Base-by-base conservation (phyloP, 2,888 invertebrate genomes). In the Trissoscelio sp. region DNA sequence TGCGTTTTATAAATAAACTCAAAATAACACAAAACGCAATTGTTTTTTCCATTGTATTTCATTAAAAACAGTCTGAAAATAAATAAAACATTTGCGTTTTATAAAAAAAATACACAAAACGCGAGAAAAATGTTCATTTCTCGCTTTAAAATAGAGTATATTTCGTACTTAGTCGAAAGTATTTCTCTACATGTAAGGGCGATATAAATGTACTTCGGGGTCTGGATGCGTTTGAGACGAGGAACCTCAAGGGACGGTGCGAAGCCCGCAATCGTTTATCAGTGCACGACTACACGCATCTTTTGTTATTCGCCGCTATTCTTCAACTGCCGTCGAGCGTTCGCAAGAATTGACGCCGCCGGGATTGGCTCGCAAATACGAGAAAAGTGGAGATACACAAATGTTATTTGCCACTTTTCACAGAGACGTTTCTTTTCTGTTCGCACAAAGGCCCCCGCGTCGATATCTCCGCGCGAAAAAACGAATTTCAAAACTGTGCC, bases 241-340 rank as follows among this genome's bases (percentile, higher is more conserved):
- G 51, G 53, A 72, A 72, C 39, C 72, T 55, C 55, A 14, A 31
- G 72, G 72, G 72, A 78, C 6, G 14, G 4, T 12, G 24, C 12
- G 31, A 28, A n/a, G 14, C 22, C 34, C 57, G 51, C 42, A 79
- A 66, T 51, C 66, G 72, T 79, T 79, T 79, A 79, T 77, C 77
- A 77, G 69, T 62, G 55, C 58, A 44, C 60, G 53, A 57, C 58
- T 69, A 70, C 64, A 72, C 69, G 70, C 70, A 70, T 42, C 78
- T 70, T 39, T 72, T 72, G 70, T 78, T 70, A 78, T 62, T 55
- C 37, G 22, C 31, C 16, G 9, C 55, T 72, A 57, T 70, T 64
- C 55, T 74, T 64, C 51, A 48, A 20, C 31, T 28, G 51, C 44
- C 5, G 31, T 12, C 20, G 44, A 14, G 20, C 18, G 16, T 74